Conservation (phyloP, 2,888 invertebrate species). For the Tipula helvola region DNA sequence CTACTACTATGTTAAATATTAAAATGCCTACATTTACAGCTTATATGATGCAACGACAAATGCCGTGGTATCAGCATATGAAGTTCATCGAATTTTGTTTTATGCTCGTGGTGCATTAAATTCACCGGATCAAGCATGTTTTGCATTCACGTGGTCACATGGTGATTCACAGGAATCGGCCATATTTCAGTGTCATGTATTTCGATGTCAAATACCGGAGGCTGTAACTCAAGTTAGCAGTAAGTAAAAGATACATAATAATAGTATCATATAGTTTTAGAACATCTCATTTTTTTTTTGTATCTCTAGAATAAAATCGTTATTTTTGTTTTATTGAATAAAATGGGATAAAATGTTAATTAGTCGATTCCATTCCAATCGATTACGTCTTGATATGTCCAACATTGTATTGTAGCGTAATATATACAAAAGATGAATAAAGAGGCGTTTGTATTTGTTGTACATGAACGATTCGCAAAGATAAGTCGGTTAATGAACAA, state of each 20-base stretch:
- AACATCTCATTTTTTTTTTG: not conserved
- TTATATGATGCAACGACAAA: slow-evolving; percentile 73
- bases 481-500: not conserved
- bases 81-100: slow-evolving; percentile 85
- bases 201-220: slow-evolving; percentile 88
- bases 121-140: slow-evolving; percentile 80
- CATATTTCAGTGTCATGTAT: slow-evolving; percentile 94
- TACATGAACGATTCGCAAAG: not conserved
- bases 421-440: not conserved
- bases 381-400: not conserved
- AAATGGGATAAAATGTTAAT: not conserved
- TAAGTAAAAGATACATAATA: slow-evolving; percentile 32
- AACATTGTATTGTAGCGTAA: not conserved
- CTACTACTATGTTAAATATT: not conserved
- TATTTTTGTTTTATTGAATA: not conserved
- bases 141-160: slow-evolving; percentile 95
- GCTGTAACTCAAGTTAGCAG: slow-evolving; percentile 71
- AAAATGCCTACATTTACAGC: slow-evolving; percentile 32
- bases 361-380: not conserved
- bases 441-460: not conserved
- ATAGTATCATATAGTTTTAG: not conserved
- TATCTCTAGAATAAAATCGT: not conserved
- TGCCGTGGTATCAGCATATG: slow-evolving; percentile 66
- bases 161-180: slow-evolving; percentile 79
- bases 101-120: slow-evolving; percentile 83